Conservation (phyloP, 2,113 vertebrate genomes). For the Salminus brasiliensis region DNA sequence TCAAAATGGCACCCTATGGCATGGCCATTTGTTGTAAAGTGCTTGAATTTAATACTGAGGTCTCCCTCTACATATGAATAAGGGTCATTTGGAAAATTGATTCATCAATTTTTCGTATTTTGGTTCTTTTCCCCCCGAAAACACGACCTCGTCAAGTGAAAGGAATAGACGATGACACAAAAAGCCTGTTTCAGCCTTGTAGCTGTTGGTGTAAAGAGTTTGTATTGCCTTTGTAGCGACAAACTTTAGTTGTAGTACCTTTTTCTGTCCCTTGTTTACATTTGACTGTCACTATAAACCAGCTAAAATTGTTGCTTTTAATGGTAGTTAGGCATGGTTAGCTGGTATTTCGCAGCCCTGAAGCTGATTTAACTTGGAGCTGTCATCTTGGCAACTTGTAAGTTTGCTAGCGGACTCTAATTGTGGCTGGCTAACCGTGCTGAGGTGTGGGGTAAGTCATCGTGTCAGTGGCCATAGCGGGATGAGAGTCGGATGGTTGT, state of each 20-base stretch:
- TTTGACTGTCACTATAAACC: neutral
- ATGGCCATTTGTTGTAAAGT: slow-evolving; percentile 73
- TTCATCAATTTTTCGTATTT: slow-evolving; percentile 62
- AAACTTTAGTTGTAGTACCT: neutral
- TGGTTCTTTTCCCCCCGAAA: slow-evolving; percentile 48
- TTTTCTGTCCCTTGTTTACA: neutral
- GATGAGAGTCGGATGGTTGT: slow-evolving; percentile 41
- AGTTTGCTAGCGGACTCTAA: slow-evolving; percentile 60
- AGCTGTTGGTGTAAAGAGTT: slow-evolving; percentile 17
- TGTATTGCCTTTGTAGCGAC: neutral
- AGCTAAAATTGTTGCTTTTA: neutral
- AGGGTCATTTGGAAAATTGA: slow-evolving; percentile 72
- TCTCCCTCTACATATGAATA: slow-evolving; percentile 73
- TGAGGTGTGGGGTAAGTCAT: slow-evolving; percentile 61
- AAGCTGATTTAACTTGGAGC: slow-evolving; percentile 10
- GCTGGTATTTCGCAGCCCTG: neutral
- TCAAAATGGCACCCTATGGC: slow-evolving; percentile 75
- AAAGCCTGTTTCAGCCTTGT: slow-evolving; percentile 8
- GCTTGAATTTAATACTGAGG: slow-evolving; percentile 71
- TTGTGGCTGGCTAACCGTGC: slow-evolving; percentile 66
- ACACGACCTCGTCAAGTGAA: slow-evolving; percentile 22
- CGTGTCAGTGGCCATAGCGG: slow-evolving; percentile 57
- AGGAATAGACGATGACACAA: neutral
- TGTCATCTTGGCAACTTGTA: slow-evolving; percentile 31
- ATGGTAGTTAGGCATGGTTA: neutral